Evolutionary conservation across 2,888 invertebrate genomes (phyloP).

Genomic region (Eilema depressum): DNA sequence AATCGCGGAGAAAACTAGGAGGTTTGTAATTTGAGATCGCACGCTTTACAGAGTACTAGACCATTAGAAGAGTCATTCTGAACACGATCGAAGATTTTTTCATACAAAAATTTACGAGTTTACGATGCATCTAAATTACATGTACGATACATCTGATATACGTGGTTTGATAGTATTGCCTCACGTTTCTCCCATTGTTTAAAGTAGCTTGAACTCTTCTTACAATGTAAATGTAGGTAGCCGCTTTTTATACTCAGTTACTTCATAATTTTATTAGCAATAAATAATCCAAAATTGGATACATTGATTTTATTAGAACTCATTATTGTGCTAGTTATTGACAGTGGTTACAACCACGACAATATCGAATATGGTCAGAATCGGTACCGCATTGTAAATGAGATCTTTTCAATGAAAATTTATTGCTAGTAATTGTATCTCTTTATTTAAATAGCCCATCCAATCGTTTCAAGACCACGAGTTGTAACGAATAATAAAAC

Average conservation of each 20-base stretch:
- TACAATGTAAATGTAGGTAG: slow-evolving; percentile 40
- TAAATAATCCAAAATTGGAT: slow-evolving; percentile 27
- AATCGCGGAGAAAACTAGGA: slow-evolving; percentile 80
- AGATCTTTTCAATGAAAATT: slow-evolving; percentile 45
- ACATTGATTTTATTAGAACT: slow-evolving; percentile 33
- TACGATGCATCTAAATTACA: slow-evolving; percentile 71
- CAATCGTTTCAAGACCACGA: slow-evolving; percentile 59
- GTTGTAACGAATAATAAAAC: slow-evolving; percentile 66
- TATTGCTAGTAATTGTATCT: slow-evolving; percentile 52
- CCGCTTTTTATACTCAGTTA: slow-evolving; percentile 25
- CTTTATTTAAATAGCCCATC: slow-evolving; percentile 61
- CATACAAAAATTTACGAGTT: slow-evolving; percentile 59
- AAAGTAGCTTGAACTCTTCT: slow-evolving; percentile 51
- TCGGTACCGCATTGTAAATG: slow-evolving; percentile 29
- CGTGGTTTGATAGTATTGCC: slow-evolving; percentile 63
- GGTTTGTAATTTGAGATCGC: slow-evolving; percentile 72
- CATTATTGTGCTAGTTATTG: slow-evolving; percentile 44
- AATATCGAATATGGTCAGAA: slow-evolving; percentile 28
- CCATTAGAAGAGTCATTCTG: slow-evolving; percentile 72
- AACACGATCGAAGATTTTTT: slow-evolving; percentile 70
- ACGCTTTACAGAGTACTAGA: slow-evolving; percentile 69
- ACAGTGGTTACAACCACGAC: slow-evolving; percentile 45
- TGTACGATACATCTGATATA: slow-evolving; percentile 64
- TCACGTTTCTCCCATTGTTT: slow-evolving; percentile 64
- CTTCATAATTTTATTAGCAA: slow-evolving; percentile 31